Evolutionary conservation across 30 jellyfish, hydroid and myxozoan species (phyloP).

Genomic region (Aurelia aurita): DNA sequence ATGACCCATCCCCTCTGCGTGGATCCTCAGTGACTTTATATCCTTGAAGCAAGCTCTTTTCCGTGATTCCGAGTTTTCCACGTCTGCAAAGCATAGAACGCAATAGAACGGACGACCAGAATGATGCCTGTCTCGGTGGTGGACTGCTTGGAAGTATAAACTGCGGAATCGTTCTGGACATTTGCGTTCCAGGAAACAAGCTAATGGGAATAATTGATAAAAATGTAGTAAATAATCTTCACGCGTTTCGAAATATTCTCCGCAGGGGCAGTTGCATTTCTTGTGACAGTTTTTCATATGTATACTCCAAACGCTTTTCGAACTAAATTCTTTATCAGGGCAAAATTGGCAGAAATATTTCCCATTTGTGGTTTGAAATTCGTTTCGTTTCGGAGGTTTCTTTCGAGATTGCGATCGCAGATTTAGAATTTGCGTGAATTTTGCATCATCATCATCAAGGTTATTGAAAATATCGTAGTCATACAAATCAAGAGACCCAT

Average conservation of each 20-base stretch:
- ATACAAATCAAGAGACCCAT: not conserved
- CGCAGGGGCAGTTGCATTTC: conserved; percentile 90
- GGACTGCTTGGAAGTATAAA: conserved; percentile 82
- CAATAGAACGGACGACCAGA: conserved; percentile 78
- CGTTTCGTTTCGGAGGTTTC: not conserved
- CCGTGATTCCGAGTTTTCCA: conserved; percentile 12
- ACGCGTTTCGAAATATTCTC: conserved; percentile 66
- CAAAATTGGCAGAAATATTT: conserved; percentile 70
- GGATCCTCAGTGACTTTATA: conserved; percentile 62
- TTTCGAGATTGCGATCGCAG: too few species aligned
- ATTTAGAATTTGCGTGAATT: too few species aligned
- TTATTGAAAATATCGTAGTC: conserved; percentile 22
- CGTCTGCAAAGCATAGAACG: conserved; percentile 55
- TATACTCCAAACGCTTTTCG: conserved; percentile 56
- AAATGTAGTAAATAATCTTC: conserved; percentile 84
- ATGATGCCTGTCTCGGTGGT: conserved; percentile 75
- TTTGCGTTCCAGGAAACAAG: conserved; percentile 85
- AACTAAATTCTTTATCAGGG: conserved; percentile 44
- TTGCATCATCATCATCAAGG: not conserved
- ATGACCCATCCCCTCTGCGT: conserved; percentile 82
- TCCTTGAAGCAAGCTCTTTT: conserved; percentile 50
- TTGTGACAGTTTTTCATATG: conserved; percentile 82
- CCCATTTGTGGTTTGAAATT: not conserved
- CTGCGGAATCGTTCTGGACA: conserved; percentile 96
- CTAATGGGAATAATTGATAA: conserved; percentile 74